A percentile compares a stretch with the other conserved stretches of the same genome.
Conservation (phyloP, 2,113 vertebrate genomes). For the Ondatra zibethicus region DNA sequence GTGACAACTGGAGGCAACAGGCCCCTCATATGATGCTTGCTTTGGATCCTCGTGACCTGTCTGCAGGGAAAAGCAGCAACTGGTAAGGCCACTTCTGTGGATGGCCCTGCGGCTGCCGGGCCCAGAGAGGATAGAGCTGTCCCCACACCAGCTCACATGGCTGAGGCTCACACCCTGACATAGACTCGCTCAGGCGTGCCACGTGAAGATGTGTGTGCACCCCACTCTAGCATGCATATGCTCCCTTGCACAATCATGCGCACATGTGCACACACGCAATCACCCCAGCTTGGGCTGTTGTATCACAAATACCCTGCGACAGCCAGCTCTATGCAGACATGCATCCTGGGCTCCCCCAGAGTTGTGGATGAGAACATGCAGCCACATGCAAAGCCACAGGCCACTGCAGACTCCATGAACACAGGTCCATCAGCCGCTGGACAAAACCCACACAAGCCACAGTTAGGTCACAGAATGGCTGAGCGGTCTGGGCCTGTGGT, state of each 20-base stretch:
- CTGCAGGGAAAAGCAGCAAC: too few relatives aligned
- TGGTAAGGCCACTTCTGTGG: not conserved
- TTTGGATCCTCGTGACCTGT: not conserved
- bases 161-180: not conserved
- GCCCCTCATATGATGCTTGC: not conserved
- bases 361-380: fast-evolving
- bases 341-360: fast-evolving
- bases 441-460: fast-evolving
- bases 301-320: too few relatives aligned
- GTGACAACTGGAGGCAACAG: not conserved
- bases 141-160: not conserved
- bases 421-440: not conserved
- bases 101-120: not conserved
- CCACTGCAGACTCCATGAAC: fast-evolving
- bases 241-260: too few relatives aligned
- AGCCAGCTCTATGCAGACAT: not conserved
- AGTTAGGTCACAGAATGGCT: not conserved
- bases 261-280: not conserved
- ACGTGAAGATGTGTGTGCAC: not conserved
- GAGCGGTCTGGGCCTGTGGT: not conserved
- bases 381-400: not conserved
- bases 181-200: not conserved
- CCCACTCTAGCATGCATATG: not conserved
- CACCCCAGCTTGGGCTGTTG: not conserved
- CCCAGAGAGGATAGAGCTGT: not conserved